Conservation (phyloP, 1,140 invertebrate species). For the Pseudoatta argentina region DNA sequence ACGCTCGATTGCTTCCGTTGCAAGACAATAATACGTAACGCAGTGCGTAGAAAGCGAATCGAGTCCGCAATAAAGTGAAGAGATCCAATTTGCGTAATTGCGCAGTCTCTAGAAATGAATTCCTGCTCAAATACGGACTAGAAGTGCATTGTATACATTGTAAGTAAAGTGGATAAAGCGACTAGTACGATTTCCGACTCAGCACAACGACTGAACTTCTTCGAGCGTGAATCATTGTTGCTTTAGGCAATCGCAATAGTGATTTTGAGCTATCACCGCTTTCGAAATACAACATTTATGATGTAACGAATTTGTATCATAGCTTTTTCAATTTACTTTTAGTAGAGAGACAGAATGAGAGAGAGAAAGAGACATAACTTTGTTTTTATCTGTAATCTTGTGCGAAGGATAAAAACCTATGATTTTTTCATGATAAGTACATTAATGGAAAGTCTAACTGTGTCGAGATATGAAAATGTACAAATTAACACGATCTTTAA, state of each 20-base stretch:
- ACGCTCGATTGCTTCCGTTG: constrained; percentile 12
- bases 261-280: background rate
- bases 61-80: constrained; percentile 20
- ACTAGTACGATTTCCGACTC: constrained; percentile 3
- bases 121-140: constrained; percentile 13
- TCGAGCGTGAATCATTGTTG: constrained; percentile 19
- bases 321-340: background rate
- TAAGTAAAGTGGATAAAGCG: constrained; percentile 33
- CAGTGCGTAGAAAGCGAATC: constrained; percentile 26
- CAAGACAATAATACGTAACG: constrained; percentile 1
- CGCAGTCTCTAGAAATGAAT: constrained; percentile 26
- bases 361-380: background rate
- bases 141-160: constrained; percentile 14
- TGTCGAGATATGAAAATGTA: background rate
- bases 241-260: background rate
- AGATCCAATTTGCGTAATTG: constrained; percentile 42
- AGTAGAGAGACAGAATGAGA: background rate
- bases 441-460: background rate
- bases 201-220: constrained; percentile 26
- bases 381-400: background rate
- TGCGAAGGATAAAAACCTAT: background rate
- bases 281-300: constrained; percentile 12
- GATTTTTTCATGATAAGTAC: background rate
- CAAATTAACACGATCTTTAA: constrained; percentile 36
- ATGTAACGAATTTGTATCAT: background rate